Conservation (phyloP, 1,140 invertebrate species). For the Diploscapter pachys region DNA sequence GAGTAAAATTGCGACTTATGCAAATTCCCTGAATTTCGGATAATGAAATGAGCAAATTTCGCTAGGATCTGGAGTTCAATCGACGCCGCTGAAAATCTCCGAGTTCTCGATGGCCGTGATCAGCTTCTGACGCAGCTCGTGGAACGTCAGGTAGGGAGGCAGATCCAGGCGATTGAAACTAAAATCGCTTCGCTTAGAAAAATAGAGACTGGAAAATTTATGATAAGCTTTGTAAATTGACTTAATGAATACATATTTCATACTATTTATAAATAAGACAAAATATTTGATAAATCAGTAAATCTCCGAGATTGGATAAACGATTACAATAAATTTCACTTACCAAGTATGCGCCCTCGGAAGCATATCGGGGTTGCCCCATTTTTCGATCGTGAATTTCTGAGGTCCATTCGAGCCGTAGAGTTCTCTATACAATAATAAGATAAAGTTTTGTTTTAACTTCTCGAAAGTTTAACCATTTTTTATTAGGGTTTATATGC, state of each 20-base stretch:
- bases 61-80: slow-evolving; percentile 66
- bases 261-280: too few relatives aligned
- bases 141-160: slow-evolving; percentile 91
- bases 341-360: slow-evolving; percentile 96
- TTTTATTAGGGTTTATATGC: too few relatives aligned
- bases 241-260: too few relatives aligned
- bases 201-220: too few relatives aligned
- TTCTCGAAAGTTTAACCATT: too few relatives aligned
- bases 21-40: too few relatives aligned
- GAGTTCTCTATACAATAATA: slow-evolving; percentile 67
- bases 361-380: slow-evolving; percentile 87
- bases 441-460: too few relatives aligned
- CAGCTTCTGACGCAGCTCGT: slow-evolving; percentile 87
- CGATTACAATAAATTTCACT: slow-evolving; percentile 47
- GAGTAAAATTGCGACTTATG: too few relatives aligned
- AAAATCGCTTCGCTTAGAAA: slow-evolving; percentile 46
- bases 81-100: slow-evolving; percentile 95
- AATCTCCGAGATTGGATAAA: too few relatives aligned
- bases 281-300: too few relatives aligned
- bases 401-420: slow-evolving; percentile 97
- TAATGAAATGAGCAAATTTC: too few relatives aligned
- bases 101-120: slow-evolving; percentile 91
- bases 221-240: too few relatives aligned
- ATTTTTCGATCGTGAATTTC: slow-evolving; percentile 95
- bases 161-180: slow-evolving; percentile 96